Evolutionary conservation across 1,140 invertebrate genomes (phyloP).

Genomic region (Mylabris phalerata): DNA sequence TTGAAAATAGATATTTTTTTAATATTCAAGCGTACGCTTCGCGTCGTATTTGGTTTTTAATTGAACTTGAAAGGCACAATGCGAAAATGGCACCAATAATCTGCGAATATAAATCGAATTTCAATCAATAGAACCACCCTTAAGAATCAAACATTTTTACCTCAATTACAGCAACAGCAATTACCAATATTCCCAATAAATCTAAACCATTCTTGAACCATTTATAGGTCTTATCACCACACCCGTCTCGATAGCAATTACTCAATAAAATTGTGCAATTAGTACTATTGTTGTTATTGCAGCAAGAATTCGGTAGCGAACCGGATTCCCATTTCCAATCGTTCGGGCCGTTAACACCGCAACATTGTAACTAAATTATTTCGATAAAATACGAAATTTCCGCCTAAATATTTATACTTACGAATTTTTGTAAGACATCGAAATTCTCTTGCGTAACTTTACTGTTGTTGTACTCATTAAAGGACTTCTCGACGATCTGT

Average conservation of each 20-base stretch:
- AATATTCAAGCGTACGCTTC: conserved; percentile 18
- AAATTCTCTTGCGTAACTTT: conserved; percentile 36
- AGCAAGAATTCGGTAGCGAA: conserved; percentile 17
- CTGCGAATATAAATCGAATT: conserved; percentile 46
- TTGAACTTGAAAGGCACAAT: conserved; percentile 23
- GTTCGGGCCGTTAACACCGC: conserved; percentile 46
- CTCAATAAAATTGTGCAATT: conserved; percentile 18
- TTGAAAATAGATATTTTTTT: not conserved
- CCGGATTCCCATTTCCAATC: conserved; percentile 41
- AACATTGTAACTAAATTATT: conserved; percentile 52
- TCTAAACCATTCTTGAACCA: conserved; percentile 17
- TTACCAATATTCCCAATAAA: conserved; percentile 12
- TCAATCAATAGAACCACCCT: not conserved
- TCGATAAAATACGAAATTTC: conserved; percentile 11
- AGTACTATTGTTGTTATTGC: conserved; percentile 8
- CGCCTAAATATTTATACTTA: conserved; percentile 3
- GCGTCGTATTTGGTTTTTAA: conserved; percentile 18
- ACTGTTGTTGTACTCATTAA: conserved; percentile 42
- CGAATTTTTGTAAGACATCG: conserved; percentile 42
- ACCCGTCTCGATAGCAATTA: conserved; percentile 49
- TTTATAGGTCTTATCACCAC: conserved; percentile 37
- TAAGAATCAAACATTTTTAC: not conserved
- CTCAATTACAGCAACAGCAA: conserved; percentile 14
- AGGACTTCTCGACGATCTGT: conserved; percentile 29
- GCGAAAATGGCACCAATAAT: conserved; percentile 24